Evolutionary conservation across 1,140 invertebrate species (phyloP).

Genomic region (Pseudomyrmex sp.): DNA sequence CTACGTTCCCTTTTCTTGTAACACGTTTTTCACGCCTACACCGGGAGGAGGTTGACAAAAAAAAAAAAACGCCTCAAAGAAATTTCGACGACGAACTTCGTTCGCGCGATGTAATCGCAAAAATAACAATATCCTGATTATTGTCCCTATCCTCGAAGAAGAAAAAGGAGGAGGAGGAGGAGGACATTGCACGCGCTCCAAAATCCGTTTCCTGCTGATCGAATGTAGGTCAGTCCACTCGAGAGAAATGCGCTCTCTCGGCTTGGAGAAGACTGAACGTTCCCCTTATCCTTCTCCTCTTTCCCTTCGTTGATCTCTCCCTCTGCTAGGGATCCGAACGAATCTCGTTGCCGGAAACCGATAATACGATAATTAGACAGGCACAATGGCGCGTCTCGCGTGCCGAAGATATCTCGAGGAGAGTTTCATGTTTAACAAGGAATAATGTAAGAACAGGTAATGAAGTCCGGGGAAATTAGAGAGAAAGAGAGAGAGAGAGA

Average conservation of each 20-base stretch:
- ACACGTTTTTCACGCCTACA: too few species aligned
- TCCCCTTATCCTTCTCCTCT: slow-evolving; percentile 39
- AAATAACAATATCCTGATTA: slow-evolving; percentile 24
- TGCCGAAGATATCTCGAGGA: slow-evolving; percentile 8
- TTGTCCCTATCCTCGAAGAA: slow-evolving; percentile 11
- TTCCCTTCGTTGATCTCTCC: slow-evolving; percentile 54
- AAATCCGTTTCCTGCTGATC: slow-evolving; percentile 69
- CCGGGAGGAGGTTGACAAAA: too few species aligned
- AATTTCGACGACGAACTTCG: not conserved
- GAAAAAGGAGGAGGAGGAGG: not conserved
- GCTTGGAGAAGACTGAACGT: slow-evolving; percentile 2
- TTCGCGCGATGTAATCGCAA: not conserved
- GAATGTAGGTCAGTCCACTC: slow-evolving; percentile 71
- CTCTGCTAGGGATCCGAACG: not conserved
- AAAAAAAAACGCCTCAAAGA: not conserved
- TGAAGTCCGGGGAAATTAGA: slow-evolving; percentile 59
- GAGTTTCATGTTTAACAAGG: slow-evolving; percentile 49
- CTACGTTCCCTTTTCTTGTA: too few species aligned
- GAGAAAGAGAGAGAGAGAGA: not conserved
- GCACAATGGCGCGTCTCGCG: not conserved
- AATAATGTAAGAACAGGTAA: slow-evolving; percentile 61
- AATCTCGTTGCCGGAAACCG: slow-evolving; percentile 48
- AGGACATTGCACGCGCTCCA: slow-evolving; percentile 63
- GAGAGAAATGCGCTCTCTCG: slow-evolving; percentile 31
- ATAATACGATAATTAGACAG: slow-evolving; percentile 57